These are phyloP conservation scores for Lepisosteus osseus DNA, from an alignment of 2,113 vertebrate genomes.

Conservation along the genomic window DNA sequence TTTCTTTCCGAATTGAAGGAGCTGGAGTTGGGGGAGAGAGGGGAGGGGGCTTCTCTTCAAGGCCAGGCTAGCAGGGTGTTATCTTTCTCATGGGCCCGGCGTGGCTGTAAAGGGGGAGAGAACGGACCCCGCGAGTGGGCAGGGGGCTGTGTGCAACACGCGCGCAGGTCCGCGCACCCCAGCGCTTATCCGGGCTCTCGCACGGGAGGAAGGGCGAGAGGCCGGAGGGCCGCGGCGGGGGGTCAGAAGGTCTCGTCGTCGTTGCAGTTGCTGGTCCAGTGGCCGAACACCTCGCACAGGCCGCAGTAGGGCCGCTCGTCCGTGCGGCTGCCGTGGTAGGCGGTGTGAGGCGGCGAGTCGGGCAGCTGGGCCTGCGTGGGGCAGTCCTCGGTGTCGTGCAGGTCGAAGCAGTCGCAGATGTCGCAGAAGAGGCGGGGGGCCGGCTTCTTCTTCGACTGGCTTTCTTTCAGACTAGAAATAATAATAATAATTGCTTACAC, in stretches of 20 bases:
- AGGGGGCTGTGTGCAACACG: constrained; percentile 9
- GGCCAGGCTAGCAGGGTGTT: too few relatives aligned
- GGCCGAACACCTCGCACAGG: constrained; percentile 92
- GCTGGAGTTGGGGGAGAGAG: too few relatives aligned
- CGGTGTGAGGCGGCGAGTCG: constrained; percentile 85
- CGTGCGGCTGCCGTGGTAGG: constrained; percentile 82
- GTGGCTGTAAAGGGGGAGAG: too few relatives aligned
- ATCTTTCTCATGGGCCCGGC: too few relatives aligned
- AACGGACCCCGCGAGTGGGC: background rate
- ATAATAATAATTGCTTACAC: background rate
- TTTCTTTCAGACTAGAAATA: constrained; percentile 44
- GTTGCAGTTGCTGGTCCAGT: constrained; percentile 87
- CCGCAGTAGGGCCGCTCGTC: constrained; percentile 93
- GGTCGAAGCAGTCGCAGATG: constrained; percentile 96
- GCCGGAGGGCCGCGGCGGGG: constrained; percentile 5
- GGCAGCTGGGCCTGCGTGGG: constrained; percentile 85
- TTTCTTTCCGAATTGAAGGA: too few relatives aligned
- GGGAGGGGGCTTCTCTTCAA: too few relatives aligned
- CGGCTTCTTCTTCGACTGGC: constrained; percentile 77
- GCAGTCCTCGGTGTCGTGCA: constrained; percentile 95
- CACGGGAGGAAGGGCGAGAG: background rate
- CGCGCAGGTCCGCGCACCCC: background rate
- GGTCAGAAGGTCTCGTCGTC: constrained; percentile 93
- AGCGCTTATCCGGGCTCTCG: constrained; percentile 19
- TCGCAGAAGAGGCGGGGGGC: constrained; percentile 93